Evolutionary conservation across 2,888 invertebrate species (phyloP).

Genomic region (Acanthosepion pharaonis): DNA sequence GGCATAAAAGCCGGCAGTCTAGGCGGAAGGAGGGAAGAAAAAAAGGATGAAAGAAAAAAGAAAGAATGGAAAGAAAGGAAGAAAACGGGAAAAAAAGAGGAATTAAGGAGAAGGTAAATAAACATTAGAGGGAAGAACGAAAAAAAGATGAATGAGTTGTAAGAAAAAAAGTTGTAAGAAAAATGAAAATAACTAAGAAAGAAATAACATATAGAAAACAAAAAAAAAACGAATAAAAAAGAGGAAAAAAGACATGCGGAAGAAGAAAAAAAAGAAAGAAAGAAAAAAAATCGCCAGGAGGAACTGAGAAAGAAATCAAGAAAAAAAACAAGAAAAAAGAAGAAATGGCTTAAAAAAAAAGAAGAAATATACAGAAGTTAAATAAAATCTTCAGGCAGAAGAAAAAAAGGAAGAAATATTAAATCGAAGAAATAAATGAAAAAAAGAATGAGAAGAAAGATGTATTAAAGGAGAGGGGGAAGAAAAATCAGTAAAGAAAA

Average conservation of each 20-base stretch:
- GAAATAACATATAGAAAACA: too few species aligned
- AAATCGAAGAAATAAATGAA: too few species aligned
- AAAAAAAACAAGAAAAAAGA: neutral
- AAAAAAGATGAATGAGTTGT: neutral
- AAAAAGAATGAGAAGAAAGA: too few species aligned
- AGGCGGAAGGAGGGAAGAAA: neutral
- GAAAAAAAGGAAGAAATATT: too few species aligned
- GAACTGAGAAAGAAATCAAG: rapidly evolving
- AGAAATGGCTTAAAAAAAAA: too few species aligned
- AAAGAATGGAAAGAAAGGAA: neutral
- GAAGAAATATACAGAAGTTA: too few species aligned
- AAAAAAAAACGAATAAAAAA: too few species aligned
- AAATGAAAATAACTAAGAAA: too few species aligned
- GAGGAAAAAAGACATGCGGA: neutral
- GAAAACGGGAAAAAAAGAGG: neutral
- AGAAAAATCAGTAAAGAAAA: too few species aligned
- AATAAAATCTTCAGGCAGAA: too few species aligned
- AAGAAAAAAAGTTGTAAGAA: neutral
- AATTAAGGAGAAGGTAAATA: neutral
- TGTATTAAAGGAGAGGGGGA: too few species aligned
- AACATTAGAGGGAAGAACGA: neutral
- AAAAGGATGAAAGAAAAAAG: neutral
- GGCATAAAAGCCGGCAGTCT: neutral
- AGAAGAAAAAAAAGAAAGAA: too few species aligned
- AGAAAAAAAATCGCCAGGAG: neutral